These are phyloP conservation scores for Pterocles orientalis DNA, from an alignment of 2,113 vertebrate species.

Conservation along the genomic window DNA sequence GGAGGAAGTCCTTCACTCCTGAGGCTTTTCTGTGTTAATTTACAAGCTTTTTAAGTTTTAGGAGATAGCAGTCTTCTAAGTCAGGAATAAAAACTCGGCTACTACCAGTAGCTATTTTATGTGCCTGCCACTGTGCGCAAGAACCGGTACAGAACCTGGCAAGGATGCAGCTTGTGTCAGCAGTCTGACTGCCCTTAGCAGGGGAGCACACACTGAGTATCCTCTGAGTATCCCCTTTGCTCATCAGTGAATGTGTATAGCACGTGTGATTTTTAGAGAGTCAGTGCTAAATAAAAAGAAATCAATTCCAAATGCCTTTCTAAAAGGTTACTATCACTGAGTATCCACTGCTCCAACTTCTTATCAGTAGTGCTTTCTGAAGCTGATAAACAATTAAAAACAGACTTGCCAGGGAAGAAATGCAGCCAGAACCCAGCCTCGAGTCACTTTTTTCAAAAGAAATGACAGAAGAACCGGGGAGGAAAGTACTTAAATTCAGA, in stretches of 20 bases:
- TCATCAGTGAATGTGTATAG: not conserved
- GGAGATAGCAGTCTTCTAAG: not conserved
- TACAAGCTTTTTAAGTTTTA: not conserved
- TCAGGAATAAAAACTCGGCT: not conserved
- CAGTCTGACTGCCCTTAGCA: not conserved
- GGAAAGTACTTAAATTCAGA: not conserved
- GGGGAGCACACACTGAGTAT: not conserved
- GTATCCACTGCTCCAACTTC: not conserved
- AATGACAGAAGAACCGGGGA: not conserved
- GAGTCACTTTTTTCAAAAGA: not conserved
- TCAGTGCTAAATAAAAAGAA: not conserved
- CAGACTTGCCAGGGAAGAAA: not conserved
- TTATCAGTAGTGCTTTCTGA: not conserved
- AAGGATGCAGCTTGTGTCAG: not conserved
- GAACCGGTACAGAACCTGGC: not conserved
- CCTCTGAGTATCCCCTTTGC: not conserved
- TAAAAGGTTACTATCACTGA: not conserved
- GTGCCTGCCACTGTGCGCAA: accelerated
- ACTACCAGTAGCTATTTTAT: not conserved
- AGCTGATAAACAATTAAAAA: constrained; percentile 7
- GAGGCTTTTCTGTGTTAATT: not conserved
- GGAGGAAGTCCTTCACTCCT: not conserved
- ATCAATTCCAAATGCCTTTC: not conserved
- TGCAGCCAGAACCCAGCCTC: not conserved
- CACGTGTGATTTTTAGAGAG: not conserved